Evolutionary conservation across 2,113 vertebrate genomes (phyloP).

Genomic region (Bolborhynchus lineola): DNA sequence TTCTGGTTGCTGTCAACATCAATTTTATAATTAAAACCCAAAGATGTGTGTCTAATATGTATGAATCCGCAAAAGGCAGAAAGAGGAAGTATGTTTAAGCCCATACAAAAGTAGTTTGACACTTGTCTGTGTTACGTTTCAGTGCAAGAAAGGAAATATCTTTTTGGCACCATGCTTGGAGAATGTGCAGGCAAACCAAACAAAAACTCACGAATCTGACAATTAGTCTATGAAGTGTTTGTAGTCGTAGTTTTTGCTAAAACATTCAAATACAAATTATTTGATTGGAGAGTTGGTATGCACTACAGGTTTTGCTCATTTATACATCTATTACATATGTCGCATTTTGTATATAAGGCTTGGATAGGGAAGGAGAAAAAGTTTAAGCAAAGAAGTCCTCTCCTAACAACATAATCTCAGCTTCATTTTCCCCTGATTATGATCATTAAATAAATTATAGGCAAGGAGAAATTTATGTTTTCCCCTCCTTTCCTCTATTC

Average conservation of each 20-base stretch:
- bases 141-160: neutral
- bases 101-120: neutral
- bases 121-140: neutral
- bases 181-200: conserved; percentile 10
- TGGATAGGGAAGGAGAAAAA: neutral
- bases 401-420: neutral
- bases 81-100: neutral
- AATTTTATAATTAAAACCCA: conserved; percentile 66
- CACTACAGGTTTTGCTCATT: neutral
- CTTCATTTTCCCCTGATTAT: neutral
- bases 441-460: neutral
- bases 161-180: neutral
- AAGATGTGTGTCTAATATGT: conserved; percentile 61
- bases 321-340: neutral
- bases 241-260: neutral
- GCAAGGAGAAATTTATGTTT: neutral
- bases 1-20: conserved; percentile 55
- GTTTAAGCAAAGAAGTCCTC: neutral
- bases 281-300: neutral
- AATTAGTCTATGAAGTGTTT: conserved; percentile 40
- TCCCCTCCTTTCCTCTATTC: neutral
- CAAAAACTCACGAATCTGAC: conserved; percentile 29
- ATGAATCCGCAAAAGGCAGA: conserved; percentile 33
- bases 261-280: conserved; percentile 13
- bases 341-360: neutral